Conservation (phyloP, 2,888 invertebrate genomes). For the Diaperis boleti region DNA sequence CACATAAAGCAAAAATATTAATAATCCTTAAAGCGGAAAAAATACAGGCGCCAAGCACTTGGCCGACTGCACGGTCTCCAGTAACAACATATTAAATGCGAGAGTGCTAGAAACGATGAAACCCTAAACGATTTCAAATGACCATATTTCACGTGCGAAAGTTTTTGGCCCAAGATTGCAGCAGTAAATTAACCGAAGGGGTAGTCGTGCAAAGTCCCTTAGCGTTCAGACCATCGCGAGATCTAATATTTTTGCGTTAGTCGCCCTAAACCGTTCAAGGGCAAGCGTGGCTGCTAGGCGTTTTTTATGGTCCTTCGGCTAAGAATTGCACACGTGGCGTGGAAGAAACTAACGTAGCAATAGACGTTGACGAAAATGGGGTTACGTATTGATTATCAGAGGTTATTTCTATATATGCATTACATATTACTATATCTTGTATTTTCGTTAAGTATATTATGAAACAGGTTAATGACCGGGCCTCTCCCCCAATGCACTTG, state of each 20-base stretch:
- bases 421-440: too few relatives aligned
- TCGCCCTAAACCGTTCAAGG: conserved; percentile 26
- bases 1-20: too few relatives aligned
- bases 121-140: conserved; percentile 40
- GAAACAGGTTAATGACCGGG: too few relatives aligned
- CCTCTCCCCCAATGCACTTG: too few relatives aligned
- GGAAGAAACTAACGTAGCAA: conserved; percentile 21
- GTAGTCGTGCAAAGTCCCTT: conserved; percentile 36
- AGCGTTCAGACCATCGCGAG: conserved; percentile 29
- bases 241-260: conserved; percentile 38
- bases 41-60: too few relatives aligned
- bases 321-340: conserved; percentile 25
- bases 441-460: too few relatives aligned
- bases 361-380: too few relatives aligned
- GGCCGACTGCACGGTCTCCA: too few relatives aligned
- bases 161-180: conserved; percentile 38
- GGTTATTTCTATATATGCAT: too few relatives aligned
- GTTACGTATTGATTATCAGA: too few relatives aligned
- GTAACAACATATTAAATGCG: conserved; percentile 26
- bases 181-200: conserved; percentile 42
- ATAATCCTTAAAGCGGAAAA: too few relatives aligned
- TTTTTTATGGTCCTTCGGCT: conserved; percentile 23
- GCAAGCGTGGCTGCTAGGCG: conserved; percentile 13
- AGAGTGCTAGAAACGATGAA: conserved; percentile 28
- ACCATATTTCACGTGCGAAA: conserved; percentile 37